These are phyloP conservation scores for Clistopyga incitator DNA, from an alignment of 2,888 invertebrate species.

Conservation along the genomic window DNA sequence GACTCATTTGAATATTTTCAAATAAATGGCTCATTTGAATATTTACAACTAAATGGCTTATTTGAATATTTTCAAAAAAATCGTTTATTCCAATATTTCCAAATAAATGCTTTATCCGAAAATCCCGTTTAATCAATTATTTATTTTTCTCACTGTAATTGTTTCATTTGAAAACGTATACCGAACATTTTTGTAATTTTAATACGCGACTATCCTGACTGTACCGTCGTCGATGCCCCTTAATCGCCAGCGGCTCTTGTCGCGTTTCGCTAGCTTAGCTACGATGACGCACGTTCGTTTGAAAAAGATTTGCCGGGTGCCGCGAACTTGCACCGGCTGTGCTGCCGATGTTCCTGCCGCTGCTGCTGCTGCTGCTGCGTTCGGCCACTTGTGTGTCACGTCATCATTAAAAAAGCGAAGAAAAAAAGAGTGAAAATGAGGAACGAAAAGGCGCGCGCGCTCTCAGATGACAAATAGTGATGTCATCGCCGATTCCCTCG, in stretches of 20 bases:
- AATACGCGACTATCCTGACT: too few species aligned
- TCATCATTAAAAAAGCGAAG: slow-evolving; percentile 17
- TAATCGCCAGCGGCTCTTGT: slow-evolving; percentile 24
- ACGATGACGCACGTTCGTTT: slow-evolving; percentile 28
- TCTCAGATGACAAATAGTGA: slow-evolving; percentile 65
- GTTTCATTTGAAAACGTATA: too few species aligned
- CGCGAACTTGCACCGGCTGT: slow-evolving; percentile 40
- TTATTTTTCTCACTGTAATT: too few species aligned
- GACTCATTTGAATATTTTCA: too few species aligned
- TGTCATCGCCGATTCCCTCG: slow-evolving; percentile 61
- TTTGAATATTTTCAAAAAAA: too few species aligned
- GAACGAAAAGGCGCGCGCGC: slow-evolving; percentile 31
- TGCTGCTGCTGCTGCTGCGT: slow-evolving; percentile 18
- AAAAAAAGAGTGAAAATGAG: slow-evolving; percentile 27
- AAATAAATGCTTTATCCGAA: too few species aligned
- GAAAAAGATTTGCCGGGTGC: slow-evolving; percentile 32
- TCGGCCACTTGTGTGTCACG: slow-evolving; percentile 58
- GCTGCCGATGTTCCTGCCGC: slow-evolving; percentile 23
- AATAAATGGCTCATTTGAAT: too few species aligned
- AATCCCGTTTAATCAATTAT: too few species aligned
- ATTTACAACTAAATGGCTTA: too few species aligned
- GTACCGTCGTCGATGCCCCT: too few species aligned
- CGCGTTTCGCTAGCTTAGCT: neutral
- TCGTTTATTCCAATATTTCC: too few species aligned
- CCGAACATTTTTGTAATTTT: too few species aligned